A percentile compares a stretch with the other conserved stretches of the same genome.
These are phyloP conservation scores for Brenthis ino DNA, from an alignment of 2,888 invertebrate species.

Conservation along the genomic window DNA sequence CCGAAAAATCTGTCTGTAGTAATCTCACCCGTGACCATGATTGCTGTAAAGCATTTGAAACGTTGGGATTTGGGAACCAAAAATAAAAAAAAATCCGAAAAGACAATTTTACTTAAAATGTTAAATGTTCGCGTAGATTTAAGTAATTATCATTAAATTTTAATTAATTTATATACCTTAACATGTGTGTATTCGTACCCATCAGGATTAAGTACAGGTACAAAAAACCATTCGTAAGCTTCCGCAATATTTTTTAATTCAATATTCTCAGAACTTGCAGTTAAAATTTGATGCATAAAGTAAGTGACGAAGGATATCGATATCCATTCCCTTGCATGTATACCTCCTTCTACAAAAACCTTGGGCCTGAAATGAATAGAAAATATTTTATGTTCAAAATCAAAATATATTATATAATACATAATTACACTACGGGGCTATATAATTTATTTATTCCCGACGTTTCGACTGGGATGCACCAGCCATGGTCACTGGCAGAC, in stretches of 20 bases:
- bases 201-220: slow-evolving; percentile 88
- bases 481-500: too few species aligned
- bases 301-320: slow-evolving; percentile 83
- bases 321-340: slow-evolving; percentile 90
- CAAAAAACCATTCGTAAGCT: slow-evolving; percentile 85
- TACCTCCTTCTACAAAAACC: slow-evolving; percentile 83
- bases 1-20: too few species aligned
- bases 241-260: slow-evolving; percentile 66
- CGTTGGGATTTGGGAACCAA: too few species aligned
- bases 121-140: not conserved
- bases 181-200: slow-evolving; percentile 86
- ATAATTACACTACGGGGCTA: too few species aligned
- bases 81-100: too few species aligned
- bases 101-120: too few species aligned
- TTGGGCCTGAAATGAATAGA: slow-evolving; percentile 59
- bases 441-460: too few species aligned
- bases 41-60: too few species aligned
- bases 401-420: too few species aligned
- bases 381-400: not conserved
- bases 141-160: not conserved
- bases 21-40: too few species aligned
- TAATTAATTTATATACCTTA: slow-evolving; percentile 48
- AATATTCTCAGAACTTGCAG: slow-evolving; percentile 54
- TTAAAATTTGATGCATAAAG: slow-evolving; percentile 78
- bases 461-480: too few species aligned